A percentile compares a stretch with the other conserved stretches of the same genome.
Conservation (phyloP, 2,113 vertebrate species). For the Fregetta grallaria region DNA sequence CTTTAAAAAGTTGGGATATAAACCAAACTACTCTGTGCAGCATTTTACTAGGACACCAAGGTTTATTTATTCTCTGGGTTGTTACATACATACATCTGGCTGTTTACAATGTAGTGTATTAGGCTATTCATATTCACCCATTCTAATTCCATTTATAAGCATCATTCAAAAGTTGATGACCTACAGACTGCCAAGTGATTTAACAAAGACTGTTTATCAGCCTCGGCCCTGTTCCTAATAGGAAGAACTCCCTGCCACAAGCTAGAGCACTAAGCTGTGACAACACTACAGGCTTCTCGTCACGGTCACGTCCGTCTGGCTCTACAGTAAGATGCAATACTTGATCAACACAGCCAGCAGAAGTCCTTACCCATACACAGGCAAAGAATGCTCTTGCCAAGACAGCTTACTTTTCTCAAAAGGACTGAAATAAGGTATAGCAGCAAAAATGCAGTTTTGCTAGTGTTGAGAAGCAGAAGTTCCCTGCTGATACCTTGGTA, state of each 20-base stretch:
- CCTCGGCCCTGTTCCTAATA: background rate
- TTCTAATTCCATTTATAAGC: background rate
- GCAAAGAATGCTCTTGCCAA: background rate
- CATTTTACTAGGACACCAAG: background rate
- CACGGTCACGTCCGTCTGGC: accelerated
- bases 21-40: background rate
- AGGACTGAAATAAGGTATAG: background rate
- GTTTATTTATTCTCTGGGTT: background rate
- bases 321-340: background rate
- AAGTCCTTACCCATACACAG: background rate
- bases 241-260: background rate
- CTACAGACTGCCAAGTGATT: background rate
- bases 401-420: background rate
- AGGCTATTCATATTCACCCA: background rate
- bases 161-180: background rate
- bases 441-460: background rate
- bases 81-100: background rate
- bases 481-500: background rate
- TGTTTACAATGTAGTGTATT: accelerated
- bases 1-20: background rate
- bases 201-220: background rate
- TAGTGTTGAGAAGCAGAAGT: background rate
- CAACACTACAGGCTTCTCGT: background rate
- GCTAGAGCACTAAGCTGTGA: background rate
- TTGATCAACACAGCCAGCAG: background rate